Evolutionary conservation across 2,113 vertebrate genomes (phyloP).

Genomic region (Etheostoma cragini): DNA sequence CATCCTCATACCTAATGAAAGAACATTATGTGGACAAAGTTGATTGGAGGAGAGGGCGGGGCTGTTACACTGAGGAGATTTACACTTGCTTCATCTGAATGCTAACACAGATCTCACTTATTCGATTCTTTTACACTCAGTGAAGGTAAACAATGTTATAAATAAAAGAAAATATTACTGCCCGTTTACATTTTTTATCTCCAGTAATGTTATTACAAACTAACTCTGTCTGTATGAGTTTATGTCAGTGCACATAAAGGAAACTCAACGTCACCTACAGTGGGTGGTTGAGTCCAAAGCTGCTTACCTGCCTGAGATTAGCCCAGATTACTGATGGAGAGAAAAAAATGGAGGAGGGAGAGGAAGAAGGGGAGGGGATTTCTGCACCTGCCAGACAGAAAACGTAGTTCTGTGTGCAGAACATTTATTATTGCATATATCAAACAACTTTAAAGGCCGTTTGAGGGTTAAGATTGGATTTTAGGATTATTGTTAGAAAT

Average conservation of each 20-base stretch:
- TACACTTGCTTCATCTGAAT: constrained; percentile 7
- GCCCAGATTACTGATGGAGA: constrained; percentile 78
- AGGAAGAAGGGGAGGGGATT: constrained; percentile 67
- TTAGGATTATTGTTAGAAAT: too few relatives aligned
- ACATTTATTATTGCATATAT: constrained; percentile 33
- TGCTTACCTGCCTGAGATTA: constrained; percentile 84
- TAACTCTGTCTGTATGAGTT: constrained; percentile 6
- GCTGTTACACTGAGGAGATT: constrained; percentile 28
- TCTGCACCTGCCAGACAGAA: constrained; percentile 46
- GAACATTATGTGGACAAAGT: constrained; percentile 10
- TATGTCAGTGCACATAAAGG: constrained; percentile 23
- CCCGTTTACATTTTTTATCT: background rate
- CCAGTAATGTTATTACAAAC: background rate
- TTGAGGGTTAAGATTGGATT: too few relatives aligned
- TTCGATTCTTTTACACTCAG: background rate
- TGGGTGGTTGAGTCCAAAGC: constrained; percentile 80
- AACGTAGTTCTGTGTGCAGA: constrained; percentile 36
- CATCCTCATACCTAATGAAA: too few relatives aligned
- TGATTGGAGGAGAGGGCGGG: background rate
- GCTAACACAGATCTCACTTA: background rate
- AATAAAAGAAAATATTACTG: background rate
- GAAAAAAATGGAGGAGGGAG: constrained; percentile 55
- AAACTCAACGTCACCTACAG: constrained; percentile 53
- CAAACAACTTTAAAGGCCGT: too few relatives aligned
- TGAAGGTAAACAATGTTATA: background rate